A percentile compares a stretch with the other conserved stretches of the same genome.
phyloP scores from a whole-genome alignment of 1,140 invertebrate species.

The Bombus ignitus region DNA sequence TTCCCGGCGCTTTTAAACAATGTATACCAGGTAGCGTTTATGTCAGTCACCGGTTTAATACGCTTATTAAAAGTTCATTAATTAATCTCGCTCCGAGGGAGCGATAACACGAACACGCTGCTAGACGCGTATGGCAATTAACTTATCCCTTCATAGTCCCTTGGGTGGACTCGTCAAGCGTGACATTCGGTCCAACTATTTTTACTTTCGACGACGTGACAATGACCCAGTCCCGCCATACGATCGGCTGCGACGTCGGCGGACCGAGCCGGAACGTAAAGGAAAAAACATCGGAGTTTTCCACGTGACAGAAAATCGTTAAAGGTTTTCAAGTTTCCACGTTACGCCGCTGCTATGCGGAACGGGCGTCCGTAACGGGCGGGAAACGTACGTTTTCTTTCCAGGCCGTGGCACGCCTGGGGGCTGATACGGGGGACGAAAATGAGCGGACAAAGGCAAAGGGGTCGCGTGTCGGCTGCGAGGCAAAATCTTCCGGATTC shows the following conservation, averaged over 20 bases:
- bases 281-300: too few species aligned
- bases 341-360: neutral
- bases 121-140: neutral
- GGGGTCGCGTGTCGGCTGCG: slow-evolving; percentile 38
- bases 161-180: neutral
- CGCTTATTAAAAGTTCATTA: slow-evolving; percentile 45
- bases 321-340: neutral
- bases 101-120: too few species aligned
- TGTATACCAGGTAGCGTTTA: neutral
- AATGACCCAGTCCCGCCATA: slow-evolving; percentile 7
- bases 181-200: slow-evolving; percentile 1
- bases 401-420: neutral
- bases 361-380: neutral
- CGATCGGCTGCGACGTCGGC: too few species aligned
- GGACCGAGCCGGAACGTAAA: neutral
- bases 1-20: neutral
- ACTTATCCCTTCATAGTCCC: neutral
- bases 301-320: slow-evolving; percentile 11
- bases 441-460: slow-evolving; percentile 44
- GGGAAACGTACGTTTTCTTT: slow-evolving; percentile 4
- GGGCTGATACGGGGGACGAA: slow-evolving; percentile 16
- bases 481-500: slow-evolving; percentile 18
- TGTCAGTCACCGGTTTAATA: neutral
- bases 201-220: slow-evolving; percentile 25
- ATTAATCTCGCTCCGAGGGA: neutral